Evolutionary conservation across 1,140 invertebrate genomes (phyloP).

Genomic region (Holcopasites calliopsidis): DNA sequence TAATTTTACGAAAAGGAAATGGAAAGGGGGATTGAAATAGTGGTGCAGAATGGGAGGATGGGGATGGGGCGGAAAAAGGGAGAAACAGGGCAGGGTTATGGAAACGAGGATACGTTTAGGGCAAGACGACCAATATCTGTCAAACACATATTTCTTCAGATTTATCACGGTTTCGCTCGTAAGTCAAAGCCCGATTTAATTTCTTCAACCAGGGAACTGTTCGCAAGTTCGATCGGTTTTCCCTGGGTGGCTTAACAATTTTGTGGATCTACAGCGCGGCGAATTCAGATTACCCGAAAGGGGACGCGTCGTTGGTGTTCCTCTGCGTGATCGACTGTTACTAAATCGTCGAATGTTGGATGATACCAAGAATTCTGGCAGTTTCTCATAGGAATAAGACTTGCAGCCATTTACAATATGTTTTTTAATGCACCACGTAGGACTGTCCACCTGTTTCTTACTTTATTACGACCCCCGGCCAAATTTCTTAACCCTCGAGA

Average conservation of each 20-base stretch:
- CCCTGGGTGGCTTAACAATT: neutral
- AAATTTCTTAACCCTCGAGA: too few relatives aligned
- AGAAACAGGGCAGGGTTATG: neutral
- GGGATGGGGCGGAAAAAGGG: neutral
- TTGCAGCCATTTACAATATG: too few relatives aligned
- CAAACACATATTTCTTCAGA: slow-evolving; percentile 76
- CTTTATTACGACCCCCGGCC: too few relatives aligned
- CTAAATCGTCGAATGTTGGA: too few relatives aligned
- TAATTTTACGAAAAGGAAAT: slow-evolving; percentile 69
- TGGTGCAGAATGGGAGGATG: neutral
- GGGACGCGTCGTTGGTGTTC: too few relatives aligned
- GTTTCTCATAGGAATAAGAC: too few relatives aligned
- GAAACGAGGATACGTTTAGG: slow-evolving; percentile 34
- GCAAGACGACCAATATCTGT: slow-evolving; percentile 70
- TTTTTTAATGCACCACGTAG: too few relatives aligned
- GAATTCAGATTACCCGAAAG: slow-evolving; percentile 8
- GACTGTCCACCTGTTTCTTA: too few relatives aligned
- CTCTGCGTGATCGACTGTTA: too few relatives aligned
- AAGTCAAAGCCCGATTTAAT: slow-evolving; percentile 70
- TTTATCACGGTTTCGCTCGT: slow-evolving; percentile 67
- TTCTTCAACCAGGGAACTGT: slow-evolving; percentile 41
- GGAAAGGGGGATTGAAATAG: slow-evolving; percentile 7
- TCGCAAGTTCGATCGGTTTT: neutral
- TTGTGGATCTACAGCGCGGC: too few relatives aligned
- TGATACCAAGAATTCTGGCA: too few relatives aligned